Evolutionary conservation across 2,888 invertebrate genomes (phyloP).

Genomic region (Oligia latruncula): DNA sequence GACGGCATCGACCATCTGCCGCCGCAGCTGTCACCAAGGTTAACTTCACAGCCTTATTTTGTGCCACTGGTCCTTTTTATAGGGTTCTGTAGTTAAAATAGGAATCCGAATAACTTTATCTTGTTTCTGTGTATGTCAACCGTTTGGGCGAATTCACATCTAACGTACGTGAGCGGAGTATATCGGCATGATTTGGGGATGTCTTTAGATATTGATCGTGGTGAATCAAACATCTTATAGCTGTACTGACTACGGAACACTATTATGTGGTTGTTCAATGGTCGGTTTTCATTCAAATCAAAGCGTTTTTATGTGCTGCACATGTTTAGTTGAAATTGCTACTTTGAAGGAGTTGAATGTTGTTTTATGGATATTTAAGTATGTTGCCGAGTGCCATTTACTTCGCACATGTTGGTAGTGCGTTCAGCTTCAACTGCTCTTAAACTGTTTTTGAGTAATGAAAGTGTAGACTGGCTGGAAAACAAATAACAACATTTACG

Average conservation of each 20-base stretch:
- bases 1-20: conserved; percentile 77
- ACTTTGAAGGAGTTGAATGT: conserved; percentile 26
- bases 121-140: not conserved
- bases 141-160: not conserved
- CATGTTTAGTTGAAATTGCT: conserved; percentile 28
- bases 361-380: conserved; percentile 35
- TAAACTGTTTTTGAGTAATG: conserved; percentile 8
- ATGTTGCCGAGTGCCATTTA: conserved; percentile 27
- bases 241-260: conserved; percentile 5
- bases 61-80: conserved; percentile 42
- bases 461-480: not conserved
- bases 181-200: not conserved
- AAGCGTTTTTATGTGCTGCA: conserved; percentile 31
- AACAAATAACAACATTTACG: not conserved
- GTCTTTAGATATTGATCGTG: no score
- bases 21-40: conserved; percentile 76
- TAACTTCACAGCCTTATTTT: conserved; percentile 66
- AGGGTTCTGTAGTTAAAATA: conserved; percentile 22
- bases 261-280: not conserved
- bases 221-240: not conserved
- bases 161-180: not conserved
- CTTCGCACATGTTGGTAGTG: conserved; percentile 5
- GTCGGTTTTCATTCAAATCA: conserved; percentile 52
- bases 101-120: not conserved
- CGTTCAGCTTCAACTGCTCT: conserved; percentile 16